These are phyloP conservation scores for Eulemur albifrons DNA, from an alignment of 2,797 vertebrate genomes.

Conservation along the genomic window DNA sequence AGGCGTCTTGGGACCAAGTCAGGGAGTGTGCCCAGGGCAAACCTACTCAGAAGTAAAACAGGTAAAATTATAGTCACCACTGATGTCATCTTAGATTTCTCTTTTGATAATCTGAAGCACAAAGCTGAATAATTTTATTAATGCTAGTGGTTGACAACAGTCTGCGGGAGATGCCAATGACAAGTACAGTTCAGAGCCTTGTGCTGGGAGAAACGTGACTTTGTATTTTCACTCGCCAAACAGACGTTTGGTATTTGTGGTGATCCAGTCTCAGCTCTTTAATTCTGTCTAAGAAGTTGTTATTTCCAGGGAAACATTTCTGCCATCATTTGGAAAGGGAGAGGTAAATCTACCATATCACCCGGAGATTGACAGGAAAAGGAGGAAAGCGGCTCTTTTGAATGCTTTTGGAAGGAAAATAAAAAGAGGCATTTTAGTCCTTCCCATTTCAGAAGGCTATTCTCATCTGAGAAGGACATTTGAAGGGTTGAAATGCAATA, in stretches of 20 bases:
- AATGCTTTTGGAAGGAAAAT: background rate
- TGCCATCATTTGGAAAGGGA: background rate
- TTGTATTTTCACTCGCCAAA: background rate
- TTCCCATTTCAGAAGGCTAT: slow-evolving; percentile 58
- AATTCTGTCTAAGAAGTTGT: slow-evolving; percentile 22
- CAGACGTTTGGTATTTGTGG: background rate
- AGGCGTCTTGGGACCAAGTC: background rate
- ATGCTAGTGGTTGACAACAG: background rate
- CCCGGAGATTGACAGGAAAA: background rate
- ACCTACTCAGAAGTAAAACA: background rate
- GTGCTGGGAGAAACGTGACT: background rate
- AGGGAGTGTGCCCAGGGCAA: background rate
- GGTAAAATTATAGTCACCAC: background rate
- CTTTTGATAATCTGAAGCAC: background rate
- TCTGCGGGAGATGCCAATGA: rapidly evolving
- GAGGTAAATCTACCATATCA: background rate
- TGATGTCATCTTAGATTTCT: background rate
- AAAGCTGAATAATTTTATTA: background rate
- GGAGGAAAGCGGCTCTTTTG: background rate
- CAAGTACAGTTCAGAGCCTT: background rate
- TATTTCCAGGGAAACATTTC: slow-evolving; percentile 42
- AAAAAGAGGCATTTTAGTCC: background rate
- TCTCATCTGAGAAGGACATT: slow-evolving; percentile 58
- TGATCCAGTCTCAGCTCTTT: background rate
- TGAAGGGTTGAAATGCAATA: slow-evolving; percentile 48